Conservation (phyloP, 2,113 vertebrate genomes). For the Chelonoidis abingdonii region DNA sequence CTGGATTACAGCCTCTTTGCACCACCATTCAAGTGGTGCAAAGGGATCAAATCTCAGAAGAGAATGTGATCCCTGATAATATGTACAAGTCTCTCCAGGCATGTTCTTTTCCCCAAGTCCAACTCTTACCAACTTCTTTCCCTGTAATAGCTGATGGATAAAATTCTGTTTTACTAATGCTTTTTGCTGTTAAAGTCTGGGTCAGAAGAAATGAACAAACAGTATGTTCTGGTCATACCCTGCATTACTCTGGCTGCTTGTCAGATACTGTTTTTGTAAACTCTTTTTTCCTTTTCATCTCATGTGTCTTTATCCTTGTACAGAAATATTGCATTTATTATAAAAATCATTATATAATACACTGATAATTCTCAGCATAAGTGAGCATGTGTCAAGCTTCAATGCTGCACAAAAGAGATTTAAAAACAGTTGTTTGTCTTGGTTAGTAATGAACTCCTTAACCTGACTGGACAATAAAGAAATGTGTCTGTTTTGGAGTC, state of each 20-base stretch:
- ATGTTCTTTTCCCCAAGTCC: not conserved
- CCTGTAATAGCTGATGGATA: constrained; percentile 40
- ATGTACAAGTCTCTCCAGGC: not conserved
- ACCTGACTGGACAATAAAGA: accelerated
- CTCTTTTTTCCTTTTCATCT: not conserved
- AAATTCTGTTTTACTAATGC: constrained; percentile 29
- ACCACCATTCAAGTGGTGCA: not conserved
- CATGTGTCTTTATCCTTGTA: not conserved
- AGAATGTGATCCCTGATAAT: not conserved
- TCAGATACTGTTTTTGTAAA: not conserved
- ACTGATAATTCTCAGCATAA: not conserved
- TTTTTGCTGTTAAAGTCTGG: constrained; percentile 18
- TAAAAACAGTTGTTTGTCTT: constrained; percentile 5
- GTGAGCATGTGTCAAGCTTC: not conserved
- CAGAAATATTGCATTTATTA: not conserved
- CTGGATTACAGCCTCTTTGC: not conserved
- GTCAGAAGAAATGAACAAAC: not conserved
- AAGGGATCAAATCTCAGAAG: not conserved
- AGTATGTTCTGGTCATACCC: not conserved
- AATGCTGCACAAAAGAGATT: not conserved
- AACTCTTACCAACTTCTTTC: not conserved
- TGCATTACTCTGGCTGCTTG: constrained; percentile 13
- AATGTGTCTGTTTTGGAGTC: not conserved
- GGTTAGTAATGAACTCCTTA: not conserved
- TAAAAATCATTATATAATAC: not conserved